Evolutionary conservation across 2,888 invertebrate species (phyloP).

Genomic region (Lutraria lutraria): DNA sequence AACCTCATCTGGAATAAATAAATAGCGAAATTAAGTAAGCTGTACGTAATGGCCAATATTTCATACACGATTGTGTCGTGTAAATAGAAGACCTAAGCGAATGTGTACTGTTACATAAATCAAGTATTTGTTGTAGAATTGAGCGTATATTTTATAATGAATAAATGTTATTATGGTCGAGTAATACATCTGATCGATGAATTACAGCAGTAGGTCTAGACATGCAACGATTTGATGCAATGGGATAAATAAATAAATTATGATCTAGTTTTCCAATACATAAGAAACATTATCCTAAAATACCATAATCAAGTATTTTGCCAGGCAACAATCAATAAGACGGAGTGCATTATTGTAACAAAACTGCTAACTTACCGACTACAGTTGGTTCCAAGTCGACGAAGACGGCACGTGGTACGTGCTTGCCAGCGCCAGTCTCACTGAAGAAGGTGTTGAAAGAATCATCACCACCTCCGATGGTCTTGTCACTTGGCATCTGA

Average conservation of each 20-base stretch:
- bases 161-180: too few relatives aligned
- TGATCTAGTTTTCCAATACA: neutral
- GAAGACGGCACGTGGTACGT: slow-evolving; percentile 96
- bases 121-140: neutral
- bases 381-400: slow-evolving; percentile 99
- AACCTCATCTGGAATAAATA: neutral
- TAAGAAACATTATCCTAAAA: neutral
- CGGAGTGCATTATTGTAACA: neutral
- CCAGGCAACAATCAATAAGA: neutral
- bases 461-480: slow-evolving; percentile 90
- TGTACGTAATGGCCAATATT: neutral
- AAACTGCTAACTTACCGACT: slow-evolving; percentile 90
- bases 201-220: too few relatives aligned
- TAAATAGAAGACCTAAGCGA: neutral
- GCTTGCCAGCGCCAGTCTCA: slow-evolving; percentile 98
- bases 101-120: neutral
- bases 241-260: neutral
- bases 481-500: slow-evolving; percentile 92
- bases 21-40: neutral
- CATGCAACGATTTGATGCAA: too few relatives aligned
- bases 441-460: slow-evolving; percentile 93
- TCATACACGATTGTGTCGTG: neutral
- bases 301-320: neutral
- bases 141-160: too few relatives aligned
- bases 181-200: too few relatives aligned